Conservation (phyloP, 2,888 invertebrate genomes). For the Torymus texanus region DNA sequence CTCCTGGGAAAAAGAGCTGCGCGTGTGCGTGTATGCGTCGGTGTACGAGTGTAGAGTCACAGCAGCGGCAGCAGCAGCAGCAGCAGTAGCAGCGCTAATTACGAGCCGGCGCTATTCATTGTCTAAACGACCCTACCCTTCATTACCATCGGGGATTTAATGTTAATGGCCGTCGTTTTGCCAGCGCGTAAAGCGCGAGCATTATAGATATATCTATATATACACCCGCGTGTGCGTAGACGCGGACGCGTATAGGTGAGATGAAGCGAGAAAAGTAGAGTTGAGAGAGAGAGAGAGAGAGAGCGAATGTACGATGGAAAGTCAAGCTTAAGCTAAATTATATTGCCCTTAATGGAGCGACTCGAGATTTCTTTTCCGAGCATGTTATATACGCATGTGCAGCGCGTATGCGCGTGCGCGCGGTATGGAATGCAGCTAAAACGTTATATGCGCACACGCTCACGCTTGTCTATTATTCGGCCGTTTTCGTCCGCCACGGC, state of each 20-base stretch:
- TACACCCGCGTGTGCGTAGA: background rate
- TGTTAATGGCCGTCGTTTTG: conserved; percentile 55
- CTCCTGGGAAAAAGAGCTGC: conserved; percentile 28
- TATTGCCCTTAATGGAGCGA: conserved; percentile 53
- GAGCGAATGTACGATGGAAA: conserved; percentile 46
- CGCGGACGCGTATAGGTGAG: conserved; percentile 3
- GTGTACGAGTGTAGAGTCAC: background rate
- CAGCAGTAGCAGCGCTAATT: conserved; percentile 44
- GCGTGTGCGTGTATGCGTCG: background rate
- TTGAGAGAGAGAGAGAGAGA: background rate
- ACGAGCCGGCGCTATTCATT: conserved; percentile 56
- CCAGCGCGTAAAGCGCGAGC: conserved; percentile 37
- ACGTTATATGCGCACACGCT: too few relatives aligned
- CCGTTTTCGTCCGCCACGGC: conserved; percentile 14
- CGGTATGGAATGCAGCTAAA: conserved; percentile 38
- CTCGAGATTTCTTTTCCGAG: conserved; percentile 46
- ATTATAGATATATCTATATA: conserved; percentile 15
- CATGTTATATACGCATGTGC: too few relatives aligned
- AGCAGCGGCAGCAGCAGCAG: background rate
- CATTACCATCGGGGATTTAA: conserved; percentile 56
- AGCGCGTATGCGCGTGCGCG: background rate
- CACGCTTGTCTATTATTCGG: conserved; percentile 46
- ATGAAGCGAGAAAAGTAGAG: background rate
- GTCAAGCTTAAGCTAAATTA: conserved; percentile 49
- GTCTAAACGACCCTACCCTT: conserved; percentile 56